Conservation (phyloP, 1,140 invertebrate species). For the Tigriopus japonicus region DNA sequence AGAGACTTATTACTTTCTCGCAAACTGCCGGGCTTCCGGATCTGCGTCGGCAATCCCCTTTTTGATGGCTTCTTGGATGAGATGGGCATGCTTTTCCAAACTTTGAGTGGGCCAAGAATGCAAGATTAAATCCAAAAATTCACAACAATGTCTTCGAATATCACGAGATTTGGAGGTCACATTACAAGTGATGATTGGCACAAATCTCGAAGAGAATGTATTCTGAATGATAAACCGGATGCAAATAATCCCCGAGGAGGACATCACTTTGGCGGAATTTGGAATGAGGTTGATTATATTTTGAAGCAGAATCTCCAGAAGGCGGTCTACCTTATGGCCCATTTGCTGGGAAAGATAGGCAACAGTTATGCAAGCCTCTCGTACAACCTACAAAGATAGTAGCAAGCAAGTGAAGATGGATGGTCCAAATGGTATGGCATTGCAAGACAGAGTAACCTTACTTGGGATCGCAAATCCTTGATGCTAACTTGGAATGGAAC, state of each 20-base stretch:
- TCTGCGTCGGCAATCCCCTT: constrained; percentile 82
- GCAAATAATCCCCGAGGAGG: constrained; percentile 64
- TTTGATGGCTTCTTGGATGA: constrained; percentile 64
- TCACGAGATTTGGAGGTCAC: constrained; percentile 72
- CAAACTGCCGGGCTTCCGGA: constrained; percentile 53
- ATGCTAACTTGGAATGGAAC: constrained; percentile 58
- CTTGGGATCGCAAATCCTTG: constrained; percentile 60
- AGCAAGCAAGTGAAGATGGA: constrained; percentile 26
- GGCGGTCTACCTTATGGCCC: constrained; percentile 52
- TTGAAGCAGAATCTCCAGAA: constrained; percentile 58
- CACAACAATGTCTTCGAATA: constrained; percentile 57
- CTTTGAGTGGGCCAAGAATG: constrained; percentile 60
- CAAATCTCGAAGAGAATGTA: constrained; percentile 59
- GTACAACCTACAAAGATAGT: constrained; percentile 41
- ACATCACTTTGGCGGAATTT: constrained; percentile 90
- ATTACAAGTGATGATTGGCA: constrained; percentile 65
- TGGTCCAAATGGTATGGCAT: neutral
- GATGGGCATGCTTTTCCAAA: constrained; percentile 56
- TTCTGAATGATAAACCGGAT: constrained; percentile 74
- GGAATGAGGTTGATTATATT: constrained; percentile 75
- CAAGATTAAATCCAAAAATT: constrained; percentile 63
- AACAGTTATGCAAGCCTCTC: constrained; percentile 85
- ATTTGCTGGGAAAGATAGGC: constrained; percentile 70
- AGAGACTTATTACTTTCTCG: constrained; percentile 49
- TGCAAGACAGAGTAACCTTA: neutral